These are phyloP conservation scores for Geotrupes spiniger DNA, from an alignment of 2,888 invertebrate genomes.

Conservation along the genomic window DNA sequence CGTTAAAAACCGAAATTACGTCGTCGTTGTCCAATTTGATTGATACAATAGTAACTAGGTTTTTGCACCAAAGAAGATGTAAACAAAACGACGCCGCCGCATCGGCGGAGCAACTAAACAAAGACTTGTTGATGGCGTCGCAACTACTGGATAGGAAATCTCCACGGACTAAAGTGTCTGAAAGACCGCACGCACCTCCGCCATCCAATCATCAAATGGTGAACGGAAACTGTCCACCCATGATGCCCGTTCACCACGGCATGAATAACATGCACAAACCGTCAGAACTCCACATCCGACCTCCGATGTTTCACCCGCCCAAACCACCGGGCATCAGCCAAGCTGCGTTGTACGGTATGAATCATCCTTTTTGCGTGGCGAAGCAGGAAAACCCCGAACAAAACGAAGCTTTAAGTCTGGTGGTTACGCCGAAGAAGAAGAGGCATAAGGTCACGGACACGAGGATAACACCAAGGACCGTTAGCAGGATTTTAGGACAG, in stretches of 20 bases:
- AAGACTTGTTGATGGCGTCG: constrained; percentile 78
- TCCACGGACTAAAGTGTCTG: constrained; percentile 73
- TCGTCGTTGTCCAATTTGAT: constrained; percentile 80
- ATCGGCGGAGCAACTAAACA: constrained; percentile 81
- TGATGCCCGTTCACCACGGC: constrained; percentile 52
- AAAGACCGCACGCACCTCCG: constrained; percentile 50
- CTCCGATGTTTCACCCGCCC: constrained; percentile 81
- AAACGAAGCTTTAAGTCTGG: constrained; percentile 91
- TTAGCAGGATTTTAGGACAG: constrained; percentile 78
- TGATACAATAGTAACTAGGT: constrained; percentile 83
- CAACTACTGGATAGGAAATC: constrained; percentile 82
- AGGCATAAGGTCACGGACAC: constrained; percentile 96
- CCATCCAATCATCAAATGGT: constrained; percentile 53
- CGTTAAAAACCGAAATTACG: constrained; percentile 86
- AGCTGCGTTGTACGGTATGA: constrained; percentile 62
- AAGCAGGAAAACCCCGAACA: constrained; percentile 72
- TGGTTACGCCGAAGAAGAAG: constrained; percentile 94
- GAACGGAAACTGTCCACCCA: constrained; percentile 51
- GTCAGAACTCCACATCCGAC: constrained; percentile 61
- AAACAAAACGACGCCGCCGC: constrained; percentile 78
- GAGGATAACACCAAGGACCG: constrained; percentile 85
- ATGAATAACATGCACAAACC: constrained; percentile 44
- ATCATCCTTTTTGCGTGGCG: constrained; percentile 59
- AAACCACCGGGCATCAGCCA: constrained; percentile 65
- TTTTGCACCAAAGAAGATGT: constrained; percentile 76